phyloP scores from a whole-genome alignment of 2,797 vertebrate species.

The Chaenodraco wilsoni region DNA sequence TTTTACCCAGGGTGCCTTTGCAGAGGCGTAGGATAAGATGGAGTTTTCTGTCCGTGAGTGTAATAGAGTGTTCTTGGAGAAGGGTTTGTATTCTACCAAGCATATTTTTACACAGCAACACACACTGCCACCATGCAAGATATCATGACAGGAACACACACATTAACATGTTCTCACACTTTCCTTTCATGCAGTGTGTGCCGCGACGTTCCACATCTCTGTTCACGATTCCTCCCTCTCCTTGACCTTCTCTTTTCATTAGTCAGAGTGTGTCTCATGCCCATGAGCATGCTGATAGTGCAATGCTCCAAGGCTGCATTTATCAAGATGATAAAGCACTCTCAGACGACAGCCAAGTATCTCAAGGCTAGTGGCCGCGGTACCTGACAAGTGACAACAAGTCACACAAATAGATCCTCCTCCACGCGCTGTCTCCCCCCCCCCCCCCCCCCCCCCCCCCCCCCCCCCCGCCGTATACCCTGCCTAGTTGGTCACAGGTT shows the following conservation, averaged over 20 bases:
- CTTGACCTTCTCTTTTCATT: conserved; percentile 84
- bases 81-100: conserved; percentile 6
- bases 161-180: conserved; percentile 32
- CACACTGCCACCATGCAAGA: background rate
- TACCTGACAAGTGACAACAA: conserved; percentile 82
- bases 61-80: conserved; percentile 26
- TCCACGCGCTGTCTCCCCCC: conserved; percentile 31
- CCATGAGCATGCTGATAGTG: conserved; percentile 81
- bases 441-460: background rate
- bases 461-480: conserved; percentile 15
- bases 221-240: conserved; percentile 65
- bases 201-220: conserved; percentile 72
- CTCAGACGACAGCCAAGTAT: conserved; percentile 80
- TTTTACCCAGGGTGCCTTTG: conserved; percentile 29
- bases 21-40: conserved; percentile 31
- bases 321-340: conserved; percentile 83
- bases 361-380: conserved; percentile 78
- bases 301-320: conserved; percentile 82
- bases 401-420: conserved; percentile 73
- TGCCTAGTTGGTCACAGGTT: conserved; percentile 67
- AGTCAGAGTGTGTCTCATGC: conserved; percentile 83
- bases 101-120: conserved; percentile 7
- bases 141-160: conserved; percentile 8
- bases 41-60: conserved; percentile 21
- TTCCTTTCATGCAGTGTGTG: conserved; percentile 54